Evolutionary conservation across 1,140 invertebrate species (phyloP).

Genomic region (Aethina tumida): DNA sequence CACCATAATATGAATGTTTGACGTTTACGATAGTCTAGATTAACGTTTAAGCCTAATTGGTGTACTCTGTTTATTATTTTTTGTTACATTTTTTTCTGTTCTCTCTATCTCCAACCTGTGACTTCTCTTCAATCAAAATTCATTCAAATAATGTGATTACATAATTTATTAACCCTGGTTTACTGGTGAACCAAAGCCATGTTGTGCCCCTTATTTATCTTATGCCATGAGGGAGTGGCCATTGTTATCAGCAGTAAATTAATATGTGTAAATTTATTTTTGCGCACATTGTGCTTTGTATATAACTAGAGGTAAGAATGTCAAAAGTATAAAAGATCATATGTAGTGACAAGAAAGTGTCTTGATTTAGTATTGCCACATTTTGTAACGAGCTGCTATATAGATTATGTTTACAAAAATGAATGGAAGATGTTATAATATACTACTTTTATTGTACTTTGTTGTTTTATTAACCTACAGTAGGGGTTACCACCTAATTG

Average conservation of each 20-base stretch:
- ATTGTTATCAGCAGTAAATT: background rate
- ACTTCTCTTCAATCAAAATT: too few species aligned
- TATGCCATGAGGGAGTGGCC: too few species aligned
- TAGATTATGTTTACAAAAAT: constrained; percentile 5
- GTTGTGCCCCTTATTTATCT: constrained; percentile 9
- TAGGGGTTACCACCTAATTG: too few species aligned
- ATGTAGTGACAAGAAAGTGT: background rate
- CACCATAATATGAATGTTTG: too few species aligned
- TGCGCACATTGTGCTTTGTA: constrained; percentile 19
- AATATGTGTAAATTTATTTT: constrained; percentile 5
- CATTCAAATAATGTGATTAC: too few species aligned
- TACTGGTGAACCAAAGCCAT: constrained; percentile 3
- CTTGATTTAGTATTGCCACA: constrained; percentile 1
- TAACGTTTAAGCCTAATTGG: too few species aligned
- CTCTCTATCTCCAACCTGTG: too few species aligned
- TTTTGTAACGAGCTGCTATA: constrained; percentile 3
- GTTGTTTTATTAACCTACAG: too few species aligned
- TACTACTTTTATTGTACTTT: too few species aligned
- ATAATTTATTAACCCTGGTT: background rate
- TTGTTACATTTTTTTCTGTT: too few species aligned
- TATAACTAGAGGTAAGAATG: constrained; percentile 10
- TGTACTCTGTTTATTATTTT: too few species aligned
- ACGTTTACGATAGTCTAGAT: too few species aligned
- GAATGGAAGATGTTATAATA: constrained; percentile 4
- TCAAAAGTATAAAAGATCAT: constrained; percentile 2